Base-by-base conservation (phyloP, 2,113 vertebrate genomes). In the Centropristis striata region DNA sequence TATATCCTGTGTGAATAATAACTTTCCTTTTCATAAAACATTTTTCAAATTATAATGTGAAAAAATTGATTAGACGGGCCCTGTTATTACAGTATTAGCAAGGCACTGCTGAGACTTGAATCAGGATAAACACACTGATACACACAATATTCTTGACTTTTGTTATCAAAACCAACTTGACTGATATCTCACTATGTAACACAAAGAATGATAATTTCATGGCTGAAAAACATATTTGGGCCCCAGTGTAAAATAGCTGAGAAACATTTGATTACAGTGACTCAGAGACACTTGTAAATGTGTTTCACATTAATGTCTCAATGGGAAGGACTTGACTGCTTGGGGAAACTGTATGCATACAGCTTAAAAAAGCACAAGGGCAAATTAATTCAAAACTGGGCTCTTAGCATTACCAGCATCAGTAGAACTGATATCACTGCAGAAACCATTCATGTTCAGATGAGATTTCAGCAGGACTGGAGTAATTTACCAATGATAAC, bases 181-280 rank as follows among this genome's bases (percentile, higher is more conserved):
- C 57, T 37, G 54, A 68, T 65, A 68, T 81, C 20, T 69, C 28
- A 51, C 36, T 54, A 46, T 28, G 63, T 10, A 27, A 73, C 8
- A 81, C 53, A 85, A 75, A 83, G 63, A 60, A 66, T 15, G 49
- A 39, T 82, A 69, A 87, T 84, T 82, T 84, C 85, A 87, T 68
- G 75, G 85, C 77, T 59, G 53, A 16, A 14, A n/a, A 44, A 44
- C 41, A 39, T 6, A 39, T 39, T 8, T 39, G 10, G 37, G 9
- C 37, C 37, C 10, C 9, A 9, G 10, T 39, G 37, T 11, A 39
- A 8, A 39, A 39, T 11, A 39, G 8, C 37, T 39, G 37, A 68
- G 37, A 27, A 71, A 55, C 49, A 71, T 71, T 61, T 11, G 21
- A 73, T 75, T 39, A 72, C 69, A 36, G 42, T 14, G 50, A 71